These are phyloP conservation scores for Syngnathus floridae DNA, from an alignment of 2,113 vertebrate genomes.

Conservation along the genomic window DNA sequence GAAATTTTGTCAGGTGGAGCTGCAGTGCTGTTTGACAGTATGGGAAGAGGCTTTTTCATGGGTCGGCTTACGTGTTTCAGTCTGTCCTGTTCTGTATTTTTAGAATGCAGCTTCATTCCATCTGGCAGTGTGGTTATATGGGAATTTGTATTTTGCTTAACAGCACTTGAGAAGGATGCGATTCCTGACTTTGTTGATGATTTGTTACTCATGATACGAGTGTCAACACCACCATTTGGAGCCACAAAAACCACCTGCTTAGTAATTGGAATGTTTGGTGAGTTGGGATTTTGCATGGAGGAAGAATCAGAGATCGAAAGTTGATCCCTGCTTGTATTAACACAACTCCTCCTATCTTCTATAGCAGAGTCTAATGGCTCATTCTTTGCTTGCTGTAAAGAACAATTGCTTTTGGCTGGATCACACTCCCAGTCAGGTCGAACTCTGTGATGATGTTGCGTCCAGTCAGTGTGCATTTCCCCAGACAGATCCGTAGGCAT, in stretches of 20 bases:
- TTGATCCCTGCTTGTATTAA: constrained; percentile 19
- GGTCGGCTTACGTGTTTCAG: constrained; percentile 48
- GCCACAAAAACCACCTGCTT: constrained; percentile 63
- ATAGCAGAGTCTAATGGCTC: constrained; percentile 13
- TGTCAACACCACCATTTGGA: constrained; percentile 41
- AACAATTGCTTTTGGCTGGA: constrained; percentile 10
- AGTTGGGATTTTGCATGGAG: constrained; percentile 7
- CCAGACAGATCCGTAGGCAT: constrained; percentile 14
- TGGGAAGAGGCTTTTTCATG: constrained; percentile 34
- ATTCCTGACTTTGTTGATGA: constrained; percentile 3
- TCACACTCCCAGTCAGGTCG: constrained; percentile 23
- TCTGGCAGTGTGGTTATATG: constrained; percentile 36
- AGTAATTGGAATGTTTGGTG: constrained; percentile 32
- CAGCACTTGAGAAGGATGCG: constrained; percentile 19
- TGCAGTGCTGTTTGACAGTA: constrained; percentile 3
- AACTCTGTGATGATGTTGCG: constrained; percentile 22
- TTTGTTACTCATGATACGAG: constrained; percentile 14
- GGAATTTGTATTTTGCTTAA: constrained; percentile 33
- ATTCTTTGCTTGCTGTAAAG: constrained; percentile 4
- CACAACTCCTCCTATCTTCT: constrained; percentile 14
- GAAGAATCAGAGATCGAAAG: constrained; percentile 7
- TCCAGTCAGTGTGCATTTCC: constrained; percentile 24
- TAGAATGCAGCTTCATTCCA: constrained; percentile 34
- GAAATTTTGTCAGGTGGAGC: constrained; percentile 43
- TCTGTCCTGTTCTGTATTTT: constrained; percentile 28